These are phyloP conservation scores for Melolontha melolontha DNA, from an alignment of 2,888 invertebrate species.

Conservation along the genomic window DNA sequence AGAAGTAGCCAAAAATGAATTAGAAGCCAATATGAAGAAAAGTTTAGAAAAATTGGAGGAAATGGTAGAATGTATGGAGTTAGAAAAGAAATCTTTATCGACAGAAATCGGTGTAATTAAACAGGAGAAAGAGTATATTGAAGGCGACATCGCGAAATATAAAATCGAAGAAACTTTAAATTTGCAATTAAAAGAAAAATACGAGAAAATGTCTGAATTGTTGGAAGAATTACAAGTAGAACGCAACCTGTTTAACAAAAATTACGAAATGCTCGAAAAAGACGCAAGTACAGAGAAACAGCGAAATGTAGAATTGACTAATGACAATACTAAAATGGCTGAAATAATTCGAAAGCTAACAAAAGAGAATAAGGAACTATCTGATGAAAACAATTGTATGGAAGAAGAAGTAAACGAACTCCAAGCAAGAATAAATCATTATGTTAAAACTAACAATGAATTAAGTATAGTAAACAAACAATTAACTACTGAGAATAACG, in stretches of 20 bases:
- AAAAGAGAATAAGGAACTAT: conserved; percentile 1
- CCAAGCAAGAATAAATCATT: conserved; percentile 10
- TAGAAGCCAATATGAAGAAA: conserved; percentile 13
- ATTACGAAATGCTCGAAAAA: conserved; percentile 1
- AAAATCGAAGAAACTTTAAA: conserved; percentile 12
- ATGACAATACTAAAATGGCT: conserved; percentile 1
- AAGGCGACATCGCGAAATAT: not conserved
- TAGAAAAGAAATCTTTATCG: not conserved
- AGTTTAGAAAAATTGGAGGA: conserved; percentile 3
- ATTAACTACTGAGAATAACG: conserved; percentile 26
- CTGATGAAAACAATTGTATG: not conserved
- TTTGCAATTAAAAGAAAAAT: conserved; percentile 11
- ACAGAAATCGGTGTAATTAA: conserved; percentile 1
- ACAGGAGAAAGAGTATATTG: conserved; percentile 10
- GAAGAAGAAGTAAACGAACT: conserved; percentile 1
- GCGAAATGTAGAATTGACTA: conserved; percentile 1
- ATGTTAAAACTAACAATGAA: conserved; percentile 14
- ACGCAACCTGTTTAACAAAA: not conserved
- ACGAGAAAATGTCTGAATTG: not conserved
- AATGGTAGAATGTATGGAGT: conserved; percentile 2
- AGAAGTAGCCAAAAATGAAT: conserved; percentile 16
- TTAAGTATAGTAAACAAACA: conserved; percentile 1
- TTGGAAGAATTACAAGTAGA: conserved; percentile 23
- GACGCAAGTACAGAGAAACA: not conserved
- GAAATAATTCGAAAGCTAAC: conserved; percentile 1